Evolutionary conservation across 1,140 invertebrate genomes (phyloP), one percentile per base, ranked within the genome.

Genomic region (roundworm (Caenorhabditis elegans)): DNA sequence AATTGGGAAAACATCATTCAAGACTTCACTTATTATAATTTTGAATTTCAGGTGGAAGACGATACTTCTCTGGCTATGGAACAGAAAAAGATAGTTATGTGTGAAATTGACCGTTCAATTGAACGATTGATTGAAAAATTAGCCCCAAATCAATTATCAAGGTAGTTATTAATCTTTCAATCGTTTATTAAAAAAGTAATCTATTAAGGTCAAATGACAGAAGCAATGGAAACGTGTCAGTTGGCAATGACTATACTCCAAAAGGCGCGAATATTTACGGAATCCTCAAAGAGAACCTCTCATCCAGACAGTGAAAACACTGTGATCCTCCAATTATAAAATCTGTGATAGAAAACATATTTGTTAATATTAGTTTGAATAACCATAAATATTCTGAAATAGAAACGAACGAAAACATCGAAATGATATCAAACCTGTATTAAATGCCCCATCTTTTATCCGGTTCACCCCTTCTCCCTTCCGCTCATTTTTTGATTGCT

Each of bases 51-150:
- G 55, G 60, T 60, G 75, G 55, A 76, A 49, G 60, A 81, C 31
- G 53, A 48, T 81, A 28, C 80, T 36, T 34, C 65, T 43, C 26
- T 81, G 28, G 47, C 80, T 48, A 39, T 43, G 24, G 80, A 81
- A 47, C 65, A 76, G 19, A 81, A 81, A 46, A 47, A 65, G 46
- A 77, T 81, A 39, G 60, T 81, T 46, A 81, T 81, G 65, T 81
- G 53, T 77, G 53, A 81, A 36, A 76, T 81, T 31, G 80, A 81
- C 19, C 46, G 65, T 15, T 60, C 55, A 24, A 76, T 81, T 19
- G 80, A 81, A 26, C 55, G 60, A 49, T 39, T 60, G 13, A 60
- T 77, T n/a, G 80, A 81, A 22, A 81, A 81, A 48, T 26, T 81
- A 39, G n/a, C 34, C 34, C 60, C 60, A 70, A 70, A 70, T 22